A percentile compares a stretch with the other conserved stretches of the same genome.
Evolutionary conservation across 2,113 vertebrate genomes (phyloP).

Genomic region (Agelaius tricolor): DNA sequence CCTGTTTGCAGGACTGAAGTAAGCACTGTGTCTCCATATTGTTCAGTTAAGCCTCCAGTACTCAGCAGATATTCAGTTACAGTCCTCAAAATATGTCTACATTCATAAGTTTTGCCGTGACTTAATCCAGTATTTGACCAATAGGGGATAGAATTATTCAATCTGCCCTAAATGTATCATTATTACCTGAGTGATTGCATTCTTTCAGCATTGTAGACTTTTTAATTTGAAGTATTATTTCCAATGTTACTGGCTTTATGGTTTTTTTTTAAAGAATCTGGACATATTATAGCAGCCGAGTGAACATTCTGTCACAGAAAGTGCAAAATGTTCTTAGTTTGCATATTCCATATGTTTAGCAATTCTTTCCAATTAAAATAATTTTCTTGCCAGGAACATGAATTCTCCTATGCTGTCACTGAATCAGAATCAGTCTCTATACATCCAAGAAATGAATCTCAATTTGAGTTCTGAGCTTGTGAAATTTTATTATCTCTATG

Average conservation of each 20-base stretch:
- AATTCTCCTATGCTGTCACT: neutral
- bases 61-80: neutral
- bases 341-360: conserved; percentile 1
- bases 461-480: neutral
- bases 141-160: neutral
- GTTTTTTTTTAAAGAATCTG: neutral
- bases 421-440: neutral
- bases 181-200: neutral
- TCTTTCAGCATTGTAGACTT: neutral
- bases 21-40: neutral
- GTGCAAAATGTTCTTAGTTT: conserved; percentile 46
- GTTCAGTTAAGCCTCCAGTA: neutral
- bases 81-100: neutral
- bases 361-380: conserved; percentile 21
- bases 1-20: neutral
- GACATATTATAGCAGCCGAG: conserved; percentile 30
- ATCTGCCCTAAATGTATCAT: neutral
- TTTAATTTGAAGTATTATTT: neutral
- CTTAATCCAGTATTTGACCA: neutral
- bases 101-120: neutral
- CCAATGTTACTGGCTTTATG: neutral
- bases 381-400: conserved; percentile 8
- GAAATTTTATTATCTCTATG: neutral
- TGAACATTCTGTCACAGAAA: conserved; percentile 36
- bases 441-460: neutral